Conservation (phyloP, 2,113 vertebrate genomes). For the Rhinopomastus cyanomelas region DNA sequence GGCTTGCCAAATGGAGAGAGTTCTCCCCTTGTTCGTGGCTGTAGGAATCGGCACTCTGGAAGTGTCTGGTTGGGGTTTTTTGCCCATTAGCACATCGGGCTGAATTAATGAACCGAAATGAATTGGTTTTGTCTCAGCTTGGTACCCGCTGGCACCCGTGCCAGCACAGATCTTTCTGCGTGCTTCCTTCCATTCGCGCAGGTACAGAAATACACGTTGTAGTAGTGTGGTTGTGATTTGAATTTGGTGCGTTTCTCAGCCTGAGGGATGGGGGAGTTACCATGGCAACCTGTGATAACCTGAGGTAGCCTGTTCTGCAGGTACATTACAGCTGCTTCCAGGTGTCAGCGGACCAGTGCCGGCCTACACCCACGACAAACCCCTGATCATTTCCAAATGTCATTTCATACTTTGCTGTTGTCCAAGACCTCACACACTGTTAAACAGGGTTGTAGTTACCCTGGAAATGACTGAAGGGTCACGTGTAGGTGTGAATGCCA, state of each 20-base stretch:
- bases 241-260: no score
- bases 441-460: background rate
- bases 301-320: background rate
- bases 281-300: no score
- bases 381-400: background rate
- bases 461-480: background rate
- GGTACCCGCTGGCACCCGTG: background rate
- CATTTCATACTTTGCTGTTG: background rate
- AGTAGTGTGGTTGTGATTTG: no score
- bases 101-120: no score
- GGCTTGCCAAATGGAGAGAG: no score
- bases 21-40: no score
- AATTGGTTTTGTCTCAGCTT: no score
- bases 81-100: no score
- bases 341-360: background rate
- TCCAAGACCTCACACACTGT: background rate
- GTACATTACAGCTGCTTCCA: background rate
- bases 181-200: background rate
- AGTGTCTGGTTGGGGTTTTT: no score
- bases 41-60: no score
- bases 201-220: background rate
- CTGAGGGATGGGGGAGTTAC: no score
- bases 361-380: background rate
- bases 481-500: background rate
- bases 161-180: background rate